Evolutionary conservation across 2,888 invertebrate species (phyloP).

Genomic region (Hipparchia sbordonii): DNA sequence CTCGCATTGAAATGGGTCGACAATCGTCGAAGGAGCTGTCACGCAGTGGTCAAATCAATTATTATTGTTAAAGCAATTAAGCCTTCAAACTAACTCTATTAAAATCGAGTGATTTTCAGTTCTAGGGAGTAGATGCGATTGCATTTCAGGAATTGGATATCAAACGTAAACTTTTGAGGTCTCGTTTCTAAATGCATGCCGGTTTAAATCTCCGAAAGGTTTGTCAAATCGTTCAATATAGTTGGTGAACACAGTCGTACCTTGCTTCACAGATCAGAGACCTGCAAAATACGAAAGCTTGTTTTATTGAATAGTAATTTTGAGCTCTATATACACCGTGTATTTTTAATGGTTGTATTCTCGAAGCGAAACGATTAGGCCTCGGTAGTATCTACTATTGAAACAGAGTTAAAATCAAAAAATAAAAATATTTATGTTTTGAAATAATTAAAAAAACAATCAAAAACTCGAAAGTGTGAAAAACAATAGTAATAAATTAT

Average conservation of each 20-base stretch:
- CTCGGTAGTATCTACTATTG: no score
- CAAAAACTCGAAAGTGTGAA: no score
- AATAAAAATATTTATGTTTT: no score
- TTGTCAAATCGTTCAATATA: background rate
- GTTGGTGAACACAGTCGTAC: background rate
- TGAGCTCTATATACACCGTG: background rate
- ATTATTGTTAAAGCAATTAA: slow-evolving; percentile 28
- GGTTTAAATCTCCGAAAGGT: slow-evolving; percentile 7
- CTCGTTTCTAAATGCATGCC: background rate
- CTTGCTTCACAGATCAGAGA: background rate
- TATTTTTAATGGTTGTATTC: no score
- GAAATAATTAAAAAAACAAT: no score
- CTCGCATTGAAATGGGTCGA: slow-evolving; percentile 17
- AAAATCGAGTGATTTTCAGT: background rate
- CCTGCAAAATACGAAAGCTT: no score
- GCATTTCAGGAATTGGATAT: slow-evolving; percentile 11
- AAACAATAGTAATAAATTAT: no score
- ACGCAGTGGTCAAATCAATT: slow-evolving; percentile 25
- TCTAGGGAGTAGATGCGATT: background rate
- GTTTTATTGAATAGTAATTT: background rate
- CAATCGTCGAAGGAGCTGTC: slow-evolving; percentile 23
- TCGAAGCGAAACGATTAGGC: no score
- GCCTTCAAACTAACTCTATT: slow-evolving; percentile 9
- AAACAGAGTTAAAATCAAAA: no score
- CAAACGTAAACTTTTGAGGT: background rate